Base-by-base conservation (phyloP, 2,888 invertebrate species). In the Ophion slaviceki region DNA sequence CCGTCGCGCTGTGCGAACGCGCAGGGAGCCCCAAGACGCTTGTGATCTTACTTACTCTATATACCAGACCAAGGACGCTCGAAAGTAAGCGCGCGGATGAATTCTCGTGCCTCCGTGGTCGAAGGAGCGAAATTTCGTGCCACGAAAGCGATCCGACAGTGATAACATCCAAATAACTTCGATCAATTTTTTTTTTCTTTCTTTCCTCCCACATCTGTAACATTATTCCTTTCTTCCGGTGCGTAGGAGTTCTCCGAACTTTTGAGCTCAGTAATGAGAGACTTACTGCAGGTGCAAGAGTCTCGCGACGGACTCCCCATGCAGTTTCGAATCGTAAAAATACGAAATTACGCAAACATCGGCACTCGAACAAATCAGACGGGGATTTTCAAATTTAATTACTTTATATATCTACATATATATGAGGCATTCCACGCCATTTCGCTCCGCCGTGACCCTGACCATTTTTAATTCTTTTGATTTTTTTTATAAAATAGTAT, bases 241-340 rank as follows among this genome's bases (percentile, higher is more conserved):
- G 40, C 79, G 77, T 82, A 80, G 83, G 86, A 87, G 77, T 91
- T 90, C 92, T 93, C 92, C 92, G 88, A 86, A 89, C 89, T 89
- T 92, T 93, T 93, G 92, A 88, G 88, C 91, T 89, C 89, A 90
- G 90, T 93, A 93, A 93, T 91, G 93, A 90, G 83, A 91, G 36
- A 92, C 87, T 93, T 93, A 92, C 83, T 88, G 89, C 86, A 83
- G 89, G 89, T 86, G 88, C 92, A 93, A 92, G 90, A 90, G 90
- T 89, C 82, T 85, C 89, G 92, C 81, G 92, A 92, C 75, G 92
- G 88, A 91, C 76, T 45, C 77, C 47, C 67, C 40, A 62, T 72
- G 36, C 45, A 17, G 20, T 64, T 64, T 40, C 28, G 14, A 47
- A 64, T 40, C 71, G 62, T 64, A 47, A 32, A 66, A 11, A 59